A percentile compares a stretch with the other conserved stretches of the same genome.
Evolutionary conservation across 2,888 invertebrate genomes (phyloP).

Genomic region (Nematopogon swammerdamellus): DNA sequence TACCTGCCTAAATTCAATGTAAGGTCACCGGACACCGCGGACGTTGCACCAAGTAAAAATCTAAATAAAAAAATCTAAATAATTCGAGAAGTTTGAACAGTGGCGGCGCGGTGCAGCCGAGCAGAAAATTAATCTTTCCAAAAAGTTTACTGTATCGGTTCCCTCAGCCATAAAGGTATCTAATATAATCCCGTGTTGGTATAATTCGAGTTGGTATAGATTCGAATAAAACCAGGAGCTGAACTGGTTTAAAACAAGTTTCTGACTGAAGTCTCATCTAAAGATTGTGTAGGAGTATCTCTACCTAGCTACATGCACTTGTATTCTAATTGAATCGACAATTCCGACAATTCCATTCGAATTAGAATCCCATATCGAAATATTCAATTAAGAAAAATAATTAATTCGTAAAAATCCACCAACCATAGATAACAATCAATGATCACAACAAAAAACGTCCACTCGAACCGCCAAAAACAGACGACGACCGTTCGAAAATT

Average conservation of each 20-base stretch:
- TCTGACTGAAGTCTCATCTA: no score
- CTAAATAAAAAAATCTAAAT: background rate
- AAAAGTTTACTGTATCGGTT: background rate
- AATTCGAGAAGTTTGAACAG: background rate
- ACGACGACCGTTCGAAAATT: slow-evolving; percentile 27
- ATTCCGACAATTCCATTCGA: no score
- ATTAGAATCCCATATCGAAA: no score
- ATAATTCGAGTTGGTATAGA: no score
- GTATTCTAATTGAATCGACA: no score
- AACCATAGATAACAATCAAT: background rate
- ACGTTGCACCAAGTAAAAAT: no score
- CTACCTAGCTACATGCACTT: no score
- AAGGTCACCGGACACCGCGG: no score
- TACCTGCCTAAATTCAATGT: background rate
- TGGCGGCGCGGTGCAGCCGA: background rate
- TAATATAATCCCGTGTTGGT: no score
- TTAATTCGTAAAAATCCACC: no score
- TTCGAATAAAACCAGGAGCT: background rate
- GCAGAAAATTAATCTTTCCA: background rate
- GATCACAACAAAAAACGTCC: slow-evolving; percentile 15
- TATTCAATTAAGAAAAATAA: no score
- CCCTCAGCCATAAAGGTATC: background rate
- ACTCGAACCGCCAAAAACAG: slow-evolving; percentile 23
- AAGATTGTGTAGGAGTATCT: no score
- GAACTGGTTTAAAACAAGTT: background rate